Evolutionary conservation across 2,797 vertebrate species (phyloP).

Genomic region (Anomalospiza imberbis): DNA sequence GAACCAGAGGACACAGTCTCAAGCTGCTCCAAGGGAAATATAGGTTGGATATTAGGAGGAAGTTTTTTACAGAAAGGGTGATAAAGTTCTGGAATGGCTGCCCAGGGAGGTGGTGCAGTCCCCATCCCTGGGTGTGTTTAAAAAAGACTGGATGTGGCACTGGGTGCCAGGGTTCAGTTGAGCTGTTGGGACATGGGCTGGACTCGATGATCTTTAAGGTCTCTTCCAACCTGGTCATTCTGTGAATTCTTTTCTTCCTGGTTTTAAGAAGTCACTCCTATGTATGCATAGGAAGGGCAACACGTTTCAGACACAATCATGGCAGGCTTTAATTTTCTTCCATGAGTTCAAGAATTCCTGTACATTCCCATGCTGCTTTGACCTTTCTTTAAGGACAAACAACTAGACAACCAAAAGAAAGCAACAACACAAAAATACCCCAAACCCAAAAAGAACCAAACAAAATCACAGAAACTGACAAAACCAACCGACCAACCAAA

Average conservation of each 20-base stretch:
- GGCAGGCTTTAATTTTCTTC: neutral
- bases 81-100: neutral
- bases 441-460: neutral
- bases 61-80: neutral
- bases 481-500: neutral
- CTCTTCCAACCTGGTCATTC: neutral
- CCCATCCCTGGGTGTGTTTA: neutral
- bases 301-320: neutral
- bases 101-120: neutral
- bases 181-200: neutral
- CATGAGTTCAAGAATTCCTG: neutral
- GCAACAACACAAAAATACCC: too few relatives aligned
- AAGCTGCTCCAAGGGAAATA: neutral
- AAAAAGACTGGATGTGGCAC: neutral
- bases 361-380: neutral
- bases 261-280: neutral
- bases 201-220: rapidly evolving
- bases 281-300: too few relatives aligned
- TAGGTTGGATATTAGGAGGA: neutral
- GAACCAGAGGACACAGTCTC: neutral
- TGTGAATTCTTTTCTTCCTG: neutral
- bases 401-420: neutral
- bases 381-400: neutral
- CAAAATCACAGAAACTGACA: neutral
- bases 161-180: neutral